Evolutionary conservation across 2,797 vertebrate genomes (phyloP), one percentile per base, ranked within the genome.

Genomic region (Typhlichthys eigenmanni): DNA sequence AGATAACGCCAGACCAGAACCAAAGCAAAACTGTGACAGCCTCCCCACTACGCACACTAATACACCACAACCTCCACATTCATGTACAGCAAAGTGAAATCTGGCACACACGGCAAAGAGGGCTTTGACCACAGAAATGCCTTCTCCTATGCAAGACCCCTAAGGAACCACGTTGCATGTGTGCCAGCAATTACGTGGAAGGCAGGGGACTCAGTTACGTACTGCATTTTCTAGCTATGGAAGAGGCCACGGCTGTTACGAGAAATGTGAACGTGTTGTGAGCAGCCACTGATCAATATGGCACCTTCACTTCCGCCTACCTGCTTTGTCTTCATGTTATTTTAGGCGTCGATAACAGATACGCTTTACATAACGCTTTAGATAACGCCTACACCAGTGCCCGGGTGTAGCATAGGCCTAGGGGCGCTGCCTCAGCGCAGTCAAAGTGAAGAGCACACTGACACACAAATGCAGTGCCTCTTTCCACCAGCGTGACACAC

Each of bases 241-340:
- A 68, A 52, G 62, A 79, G 61, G 60, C 61, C 19, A 63, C 51
- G 69, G 76, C 71, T 75, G 79, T 76, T 86, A 12, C 19, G 74
- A 83, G 81, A 82, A 82, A 85, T 80, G 79, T 53, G 77, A 88
- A 78, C 47, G 19, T 78, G 74, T 85, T 74, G 80, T 57, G 51
- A 72, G 65, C 81, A 74, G 80, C 67, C 74, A 68, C 65, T 85
- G 81, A 91, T 90, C 85, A 85, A 86, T 83, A 83, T 80, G 83
- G 81, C 75, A 71, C 68, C 75, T 66, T 72, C 73, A 65, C 72
- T 75, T 74, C n/a, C 32, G 14, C 61, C 56, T 47, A 62, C 66
- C 57, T 68, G 57, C 62, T 78, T 72, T 70, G 29, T 55, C 65
- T 76, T 71, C 50, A 80, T 84, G 80, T 83, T 85, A 85, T 89